A percentile compares a stretch with the other conserved stretches of the same genome.
Conservation (phyloP, 2,113 vertebrate genomes). For the Peromyscus californicus region DNA sequence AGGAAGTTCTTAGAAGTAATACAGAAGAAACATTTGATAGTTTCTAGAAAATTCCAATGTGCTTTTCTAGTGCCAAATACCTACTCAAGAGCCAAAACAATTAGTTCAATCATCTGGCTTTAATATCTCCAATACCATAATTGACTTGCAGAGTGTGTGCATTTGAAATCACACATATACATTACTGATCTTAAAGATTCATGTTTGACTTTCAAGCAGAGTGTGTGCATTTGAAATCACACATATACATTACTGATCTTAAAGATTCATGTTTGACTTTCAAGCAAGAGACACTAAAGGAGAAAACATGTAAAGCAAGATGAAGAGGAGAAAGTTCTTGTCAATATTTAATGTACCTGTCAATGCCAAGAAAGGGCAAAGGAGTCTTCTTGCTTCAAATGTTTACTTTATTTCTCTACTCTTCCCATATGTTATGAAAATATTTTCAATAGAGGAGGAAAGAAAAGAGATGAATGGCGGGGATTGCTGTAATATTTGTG, state of each 20-base stretch:
- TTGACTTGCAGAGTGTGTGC: background rate
- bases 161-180: background rate
- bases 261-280: background rate
- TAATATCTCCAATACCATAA: background rate
- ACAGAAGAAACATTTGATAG: background rate
- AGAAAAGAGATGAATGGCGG: background rate
- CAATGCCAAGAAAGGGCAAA: background rate
- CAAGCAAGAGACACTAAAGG: background rate
- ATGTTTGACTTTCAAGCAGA: background rate
- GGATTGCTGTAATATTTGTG: background rate
- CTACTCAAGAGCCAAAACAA: background rate
- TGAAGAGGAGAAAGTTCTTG: background rate
- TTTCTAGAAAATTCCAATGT: constrained; percentile 7
- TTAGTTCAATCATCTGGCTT: background rate
- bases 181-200: background rate
- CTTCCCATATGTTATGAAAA: background rate
- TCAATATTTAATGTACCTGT: background rate
- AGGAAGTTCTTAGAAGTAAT: background rate
- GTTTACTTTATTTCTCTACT: background rate
- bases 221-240: background rate
- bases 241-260: background rate
- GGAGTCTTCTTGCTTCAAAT: background rate
- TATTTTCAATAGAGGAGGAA: background rate
- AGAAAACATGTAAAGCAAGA: background rate
- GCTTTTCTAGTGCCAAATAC: constrained; percentile 68